Base-by-base conservation (phyloP, 2,888 invertebrate genomes). In the Xestia rhomboidea region DNA sequence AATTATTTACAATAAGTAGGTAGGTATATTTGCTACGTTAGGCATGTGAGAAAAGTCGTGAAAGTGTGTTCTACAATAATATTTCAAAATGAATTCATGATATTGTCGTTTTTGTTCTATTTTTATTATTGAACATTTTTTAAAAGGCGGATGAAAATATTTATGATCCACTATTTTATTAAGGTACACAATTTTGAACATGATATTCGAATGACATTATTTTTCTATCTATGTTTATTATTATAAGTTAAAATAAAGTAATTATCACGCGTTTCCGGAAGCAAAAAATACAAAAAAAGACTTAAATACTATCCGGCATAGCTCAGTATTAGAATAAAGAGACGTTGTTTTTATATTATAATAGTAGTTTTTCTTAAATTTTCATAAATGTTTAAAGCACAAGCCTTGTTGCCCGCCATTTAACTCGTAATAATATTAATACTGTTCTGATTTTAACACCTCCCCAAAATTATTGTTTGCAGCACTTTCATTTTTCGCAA, bases 281-380 rank as follows among this genome's bases (percentile, higher is more conserved):
- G 93, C 93, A 92, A 93, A 91, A 89, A 79, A 89, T 86, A 89
- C 85, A 81, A 79, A 89, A 54, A 90, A 85, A 88, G 90, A 90
- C 82, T 91, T 89, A 90, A 90, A 86, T 89, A 91, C 85, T 93
- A 94, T 94, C 96, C 96, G 95, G 95, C 96, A 91, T 96, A 95
- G 95, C 94, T 94, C 95, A 90, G 88, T 92, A 91, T 94, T 93
- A 92, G 90, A 93, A 91, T 91, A 92, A 92, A 95, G 96, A 96
- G 96, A 96, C 96, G 95, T 88, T 90, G 83, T 91, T 91, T 44
- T 83, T 57, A n/a, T 64, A 57, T 67, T 83, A 91, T 89, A 88
- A 87, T 81, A 69, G 34, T 79, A 73, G 89, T 90, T 89, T 89
- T 86, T 83, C 79, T 83, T 88, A 86, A 69, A 79, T 86, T 89